Evolutionary conservation across 2,797 vertebrate genomes (phyloP).

Genomic region (Hylomyscus alleni): DNA sequence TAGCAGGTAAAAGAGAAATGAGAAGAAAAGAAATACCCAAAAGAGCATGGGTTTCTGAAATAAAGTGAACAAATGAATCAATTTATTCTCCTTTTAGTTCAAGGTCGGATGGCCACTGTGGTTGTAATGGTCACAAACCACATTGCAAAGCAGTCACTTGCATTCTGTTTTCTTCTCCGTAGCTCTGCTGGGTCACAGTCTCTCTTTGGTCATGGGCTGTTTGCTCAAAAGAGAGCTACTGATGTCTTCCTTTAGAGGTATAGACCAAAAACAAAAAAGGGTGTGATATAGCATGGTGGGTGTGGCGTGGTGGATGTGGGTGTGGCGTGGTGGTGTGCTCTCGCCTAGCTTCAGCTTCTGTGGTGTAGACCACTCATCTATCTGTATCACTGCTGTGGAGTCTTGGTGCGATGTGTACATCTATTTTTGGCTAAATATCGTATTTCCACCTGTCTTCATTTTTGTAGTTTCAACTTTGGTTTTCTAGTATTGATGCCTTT

Average conservation of each 20-base stretch:
- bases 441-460: constrained; percentile 42
- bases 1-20: not conserved
- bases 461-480: constrained; percentile 26
- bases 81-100: constrained; percentile 18
- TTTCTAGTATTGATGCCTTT: constrained; percentile 18
- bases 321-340: not conserved
- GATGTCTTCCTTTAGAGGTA: not conserved
- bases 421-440: constrained; percentile 24
- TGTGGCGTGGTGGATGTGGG: too few species aligned
- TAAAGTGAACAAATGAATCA: not conserved
- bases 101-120: not conserved
- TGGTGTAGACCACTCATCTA: not conserved
- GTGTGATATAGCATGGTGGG: too few species aligned
- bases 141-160: not conserved
- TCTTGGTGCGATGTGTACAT: constrained; percentile 12
- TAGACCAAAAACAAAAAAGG: not conserved
- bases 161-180: not conserved
- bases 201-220: not conserved
- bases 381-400: not conserved
- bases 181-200: not conserved
- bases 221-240: constrained; percentile 24
- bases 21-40: not conserved
- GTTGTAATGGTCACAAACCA: not conserved
- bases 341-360: not conserved
- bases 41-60: constrained; percentile 26